phyloP scores from a whole-genome alignment of 2,797 vertebrate genomes.

The Ataeniobius toweri region DNA sequence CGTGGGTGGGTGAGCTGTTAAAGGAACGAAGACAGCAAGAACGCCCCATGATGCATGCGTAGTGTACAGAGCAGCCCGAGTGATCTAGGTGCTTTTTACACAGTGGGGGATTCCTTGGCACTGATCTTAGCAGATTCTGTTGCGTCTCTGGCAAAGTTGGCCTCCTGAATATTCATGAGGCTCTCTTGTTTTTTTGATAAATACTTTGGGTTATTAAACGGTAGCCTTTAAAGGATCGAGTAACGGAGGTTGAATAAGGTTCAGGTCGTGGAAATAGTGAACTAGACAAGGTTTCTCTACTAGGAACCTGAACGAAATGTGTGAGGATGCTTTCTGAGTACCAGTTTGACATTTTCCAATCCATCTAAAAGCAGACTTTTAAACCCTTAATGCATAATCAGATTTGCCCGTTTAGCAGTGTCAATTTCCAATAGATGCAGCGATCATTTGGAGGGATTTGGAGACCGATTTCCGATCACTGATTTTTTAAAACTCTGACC shows the following conservation, averaged over 20 bases:
- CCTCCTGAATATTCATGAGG: conserved; percentile 66
- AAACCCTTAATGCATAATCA: conserved; percentile 20
- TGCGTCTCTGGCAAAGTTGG: conserved; percentile 47
- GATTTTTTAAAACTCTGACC: no score
- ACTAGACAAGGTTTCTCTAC: conserved; percentile 34
- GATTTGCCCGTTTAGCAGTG: conserved; percentile 44
- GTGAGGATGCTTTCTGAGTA: conserved; percentile 9
- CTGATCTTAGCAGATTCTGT: conserved; percentile 69
- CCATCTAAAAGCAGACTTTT: not conserved
- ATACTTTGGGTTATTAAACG: conserved; percentile 53
- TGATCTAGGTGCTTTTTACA: conserved; percentile 49
- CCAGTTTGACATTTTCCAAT: not conserved
- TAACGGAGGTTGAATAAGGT: conserved; percentile 1
- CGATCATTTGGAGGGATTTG: not conserved
- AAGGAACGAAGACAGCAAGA: conserved; percentile 29
- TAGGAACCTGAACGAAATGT: not conserved
- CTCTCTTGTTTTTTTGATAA: conserved; percentile 61
- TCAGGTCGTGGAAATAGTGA: conserved; percentile 33
- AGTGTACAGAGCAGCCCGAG: conserved; percentile 39
- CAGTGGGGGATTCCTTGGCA: conserved; percentile 60
- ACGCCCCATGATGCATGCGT: conserved; percentile 13
- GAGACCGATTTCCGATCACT: not conserved
- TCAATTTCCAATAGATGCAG: not conserved
- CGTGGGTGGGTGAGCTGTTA: conserved; percentile 39
- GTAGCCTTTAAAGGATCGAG: conserved; percentile 18